A percentile compares a stretch with the other conserved stretches of the same genome.
Conservation (phyloP, 2,113 vertebrate species). For the Ptychochromis oligacanthus region DNA sequence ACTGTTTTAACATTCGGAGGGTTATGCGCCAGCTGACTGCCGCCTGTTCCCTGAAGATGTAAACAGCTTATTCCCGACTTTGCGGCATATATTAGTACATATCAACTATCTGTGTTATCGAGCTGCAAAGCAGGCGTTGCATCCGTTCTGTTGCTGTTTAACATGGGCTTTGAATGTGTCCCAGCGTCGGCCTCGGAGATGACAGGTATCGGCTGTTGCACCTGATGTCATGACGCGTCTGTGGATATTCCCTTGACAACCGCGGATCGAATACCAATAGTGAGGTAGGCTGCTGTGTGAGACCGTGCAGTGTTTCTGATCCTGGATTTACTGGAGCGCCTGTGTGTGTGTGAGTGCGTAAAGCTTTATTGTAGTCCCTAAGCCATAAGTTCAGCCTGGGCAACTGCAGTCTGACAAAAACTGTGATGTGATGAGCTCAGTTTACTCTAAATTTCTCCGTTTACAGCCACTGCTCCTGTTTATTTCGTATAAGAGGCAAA, state of each 20-base stretch:
- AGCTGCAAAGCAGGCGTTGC: neutral
- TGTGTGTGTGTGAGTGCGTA: neutral
- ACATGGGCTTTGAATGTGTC: slow-evolving; percentile 6
- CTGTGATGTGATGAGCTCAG: neutral
- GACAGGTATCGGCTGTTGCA: slow-evolving; percentile 51
- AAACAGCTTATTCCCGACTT: slow-evolving; percentile 67
- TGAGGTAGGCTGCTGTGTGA: slow-evolving; percentile 54
- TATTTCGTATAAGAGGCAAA: neutral
- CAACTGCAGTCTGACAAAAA: neutral
- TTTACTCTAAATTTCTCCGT: neutral
- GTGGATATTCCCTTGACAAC: slow-evolving; percentile 68
- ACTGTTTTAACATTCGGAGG: neutral
- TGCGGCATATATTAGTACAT: slow-evolving; percentile 40
- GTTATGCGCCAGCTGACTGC: neutral
- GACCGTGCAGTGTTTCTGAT: neutral
- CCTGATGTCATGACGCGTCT: slow-evolving; percentile 65
- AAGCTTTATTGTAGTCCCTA: neutral
- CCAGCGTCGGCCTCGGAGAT: slow-evolving; percentile 20
- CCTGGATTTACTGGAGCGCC: neutral
- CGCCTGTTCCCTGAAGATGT: slow-evolving; percentile 16
- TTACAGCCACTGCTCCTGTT: neutral
- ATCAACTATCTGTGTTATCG: neutral
- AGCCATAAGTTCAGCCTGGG: neutral
- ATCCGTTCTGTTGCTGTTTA: neutral
- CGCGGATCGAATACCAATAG: slow-evolving; percentile 58